Evolutionary conservation across 2,113 vertebrate species (phyloP).

Genomic region (Cephalopterus ornatus): DNA sequence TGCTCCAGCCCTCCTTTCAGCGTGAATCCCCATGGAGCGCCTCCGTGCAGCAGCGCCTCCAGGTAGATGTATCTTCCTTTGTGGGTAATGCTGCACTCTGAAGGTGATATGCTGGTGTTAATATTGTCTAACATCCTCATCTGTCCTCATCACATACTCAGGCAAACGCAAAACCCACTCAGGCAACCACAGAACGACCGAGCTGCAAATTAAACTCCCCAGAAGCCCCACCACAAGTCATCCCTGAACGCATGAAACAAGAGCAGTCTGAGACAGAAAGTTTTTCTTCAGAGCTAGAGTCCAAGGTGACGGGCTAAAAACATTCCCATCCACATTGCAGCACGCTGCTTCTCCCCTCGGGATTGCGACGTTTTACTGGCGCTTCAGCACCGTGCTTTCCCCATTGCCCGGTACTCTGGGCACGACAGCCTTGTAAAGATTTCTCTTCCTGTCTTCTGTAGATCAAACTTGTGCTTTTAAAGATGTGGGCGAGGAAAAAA

Average conservation of each 20-base stretch:
- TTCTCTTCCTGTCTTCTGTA: not conserved
- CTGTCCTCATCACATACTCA: not conserved
- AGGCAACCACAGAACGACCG: not conserved
- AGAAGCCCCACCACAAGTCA: not conserved
- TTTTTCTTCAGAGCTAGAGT: not conserved
- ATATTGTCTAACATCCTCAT: constrained; percentile 65
- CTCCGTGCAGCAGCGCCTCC: constrained; percentile 87
- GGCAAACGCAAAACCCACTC: not conserved
- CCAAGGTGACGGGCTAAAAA: not conserved
- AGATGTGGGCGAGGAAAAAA: not conserved
- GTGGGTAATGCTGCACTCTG: constrained; percentile 17
- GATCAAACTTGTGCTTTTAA: not conserved
- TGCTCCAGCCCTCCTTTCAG: constrained; percentile 91
- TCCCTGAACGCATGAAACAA: not conserved
- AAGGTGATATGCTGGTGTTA: constrained; percentile 3
- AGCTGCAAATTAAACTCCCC: not conserved
- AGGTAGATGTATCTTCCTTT: constrained; percentile 78
- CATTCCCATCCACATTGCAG: not conserved
- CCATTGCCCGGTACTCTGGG: not conserved
- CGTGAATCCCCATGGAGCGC: constrained; percentile 94
- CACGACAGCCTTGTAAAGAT: not conserved
- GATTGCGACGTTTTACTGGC: not conserved
- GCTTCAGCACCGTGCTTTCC: not conserved
- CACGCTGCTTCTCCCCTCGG: not conserved
- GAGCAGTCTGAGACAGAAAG: not conserved